These are phyloP conservation scores for Pachyuromys duprasi DNA, from an alignment of 2,797 vertebrate genomes.

Conservation along the genomic window DNA sequence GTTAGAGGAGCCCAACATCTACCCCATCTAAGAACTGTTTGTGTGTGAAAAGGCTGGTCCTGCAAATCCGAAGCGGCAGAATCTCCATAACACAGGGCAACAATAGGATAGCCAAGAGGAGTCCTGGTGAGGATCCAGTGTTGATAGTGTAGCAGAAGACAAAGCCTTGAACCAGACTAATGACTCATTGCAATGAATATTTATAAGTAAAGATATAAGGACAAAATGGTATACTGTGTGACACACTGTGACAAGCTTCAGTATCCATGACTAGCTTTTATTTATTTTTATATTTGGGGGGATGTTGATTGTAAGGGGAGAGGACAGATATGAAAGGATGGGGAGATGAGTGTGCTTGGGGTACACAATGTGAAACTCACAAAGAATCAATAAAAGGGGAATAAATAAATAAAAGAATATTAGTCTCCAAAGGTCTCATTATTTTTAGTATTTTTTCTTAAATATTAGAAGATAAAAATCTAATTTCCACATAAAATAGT, in stretches of 20 bases:
- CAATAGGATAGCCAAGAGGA: not conserved
- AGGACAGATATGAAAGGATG: not conserved
- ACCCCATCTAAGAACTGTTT: not conserved
- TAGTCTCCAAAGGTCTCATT: not conserved
- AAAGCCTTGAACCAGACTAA: not conserved
- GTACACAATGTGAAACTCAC: not conserved
- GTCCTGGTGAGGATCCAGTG: not conserved
- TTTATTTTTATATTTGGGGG: no score
- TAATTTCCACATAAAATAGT: not conserved
- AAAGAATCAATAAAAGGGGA: not conserved
- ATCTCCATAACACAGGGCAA: not conserved
- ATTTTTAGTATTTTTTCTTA: not conserved
- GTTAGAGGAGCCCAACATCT: not conserved
- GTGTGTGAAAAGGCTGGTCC: not conserved
- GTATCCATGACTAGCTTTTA: no score
- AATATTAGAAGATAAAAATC: not conserved
- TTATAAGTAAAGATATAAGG: not conserved
- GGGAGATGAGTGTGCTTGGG: not conserved
- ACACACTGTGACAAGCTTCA: not conserved
- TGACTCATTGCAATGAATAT: not conserved
- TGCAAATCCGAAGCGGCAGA: not conserved
- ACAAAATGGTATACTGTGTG: not conserved
- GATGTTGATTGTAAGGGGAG: no score
- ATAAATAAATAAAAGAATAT: not conserved
- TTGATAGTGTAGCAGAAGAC: not conserved